A percentile compares a stretch with the other conserved stretches of the same genome.
Evolutionary conservation across 2,888 invertebrate genomes (phyloP).

Genomic region (Macaria liturata): DNA sequence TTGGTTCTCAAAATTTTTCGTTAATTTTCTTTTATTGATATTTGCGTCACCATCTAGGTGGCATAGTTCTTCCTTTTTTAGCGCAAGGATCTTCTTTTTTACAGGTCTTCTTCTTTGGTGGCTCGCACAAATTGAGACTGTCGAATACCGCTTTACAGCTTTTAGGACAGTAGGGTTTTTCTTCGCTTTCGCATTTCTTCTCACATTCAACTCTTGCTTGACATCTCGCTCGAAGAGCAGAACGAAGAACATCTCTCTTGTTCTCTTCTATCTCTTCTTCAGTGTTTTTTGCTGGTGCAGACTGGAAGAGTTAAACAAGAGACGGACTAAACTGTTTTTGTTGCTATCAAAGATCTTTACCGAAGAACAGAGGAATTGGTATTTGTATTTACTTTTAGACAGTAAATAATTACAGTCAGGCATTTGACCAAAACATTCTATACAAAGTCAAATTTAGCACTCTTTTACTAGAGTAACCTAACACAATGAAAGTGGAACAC

Average conservation of each 20-base stretch:
- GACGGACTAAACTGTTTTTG: too few species aligned
- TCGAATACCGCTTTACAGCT: constrained; percentile 19
- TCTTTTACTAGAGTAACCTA: too few species aligned
- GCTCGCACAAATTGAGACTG: constrained; percentile 9
- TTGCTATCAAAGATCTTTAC: too few species aligned
- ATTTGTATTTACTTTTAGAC: too few species aligned
- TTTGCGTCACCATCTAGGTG: constrained; percentile 3
- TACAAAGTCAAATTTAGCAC: too few species aligned
- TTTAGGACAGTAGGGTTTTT: constrained; percentile 4
- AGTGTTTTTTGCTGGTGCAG: background rate
- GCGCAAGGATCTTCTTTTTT: constrained; percentile 1
- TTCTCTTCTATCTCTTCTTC: constrained; percentile 1
- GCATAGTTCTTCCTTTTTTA: constrained; percentile 14
- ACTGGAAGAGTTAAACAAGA: constrained; percentile 1
- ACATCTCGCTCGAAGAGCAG: constrained; percentile 8
- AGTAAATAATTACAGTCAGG: too few species aligned
- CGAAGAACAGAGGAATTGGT: too few species aligned
- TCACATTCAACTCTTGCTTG: constrained; percentile 7
- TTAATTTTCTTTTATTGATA: too few species aligned
- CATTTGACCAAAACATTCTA: too few species aligned
- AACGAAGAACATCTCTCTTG: background rate
- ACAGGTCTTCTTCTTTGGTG: constrained; percentile 1
- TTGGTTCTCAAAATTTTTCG: too few species aligned
- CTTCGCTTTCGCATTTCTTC: constrained; percentile 5
- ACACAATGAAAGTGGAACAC: too few species aligned